phyloP scores from a whole-genome alignment of 1,140 invertebrate genomes.

The Panagrolaimus sp. region DNA sequence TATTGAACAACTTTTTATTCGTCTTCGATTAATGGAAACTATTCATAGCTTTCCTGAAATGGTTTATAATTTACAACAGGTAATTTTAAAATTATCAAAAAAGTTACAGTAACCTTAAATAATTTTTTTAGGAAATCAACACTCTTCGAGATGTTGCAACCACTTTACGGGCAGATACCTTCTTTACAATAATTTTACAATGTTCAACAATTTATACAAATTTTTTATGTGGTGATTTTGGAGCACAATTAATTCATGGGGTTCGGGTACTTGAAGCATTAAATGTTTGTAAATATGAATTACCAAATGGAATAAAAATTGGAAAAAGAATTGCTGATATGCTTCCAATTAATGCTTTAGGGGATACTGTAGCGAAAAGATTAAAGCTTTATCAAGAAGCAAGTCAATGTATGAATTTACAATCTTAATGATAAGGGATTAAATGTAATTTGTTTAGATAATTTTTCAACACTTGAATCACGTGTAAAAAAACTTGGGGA shows the following conservation, averaged over 20 bases:
- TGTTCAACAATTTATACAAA: conserved; percentile 16
- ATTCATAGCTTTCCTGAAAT: conserved; percentile 6
- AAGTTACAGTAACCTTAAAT: too few relatives aligned
- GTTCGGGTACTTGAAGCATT: conserved; percentile 3
- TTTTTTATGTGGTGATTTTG: conserved; percentile 15
- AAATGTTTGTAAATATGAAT: conserved; percentile 7
- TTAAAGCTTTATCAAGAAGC: conserved; percentile 13
- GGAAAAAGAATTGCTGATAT: conserved; percentile 4
- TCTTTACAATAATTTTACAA: conserved; percentile 11
- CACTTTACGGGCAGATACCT: neutral
- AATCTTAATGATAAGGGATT: neutral
- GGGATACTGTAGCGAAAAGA: conserved; percentile 6
- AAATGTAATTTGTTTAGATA: conserved; percentile 1
- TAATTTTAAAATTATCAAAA: too few relatives aligned
- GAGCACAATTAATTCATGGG: conserved; percentile 7
- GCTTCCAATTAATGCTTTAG: conserved; percentile 8
- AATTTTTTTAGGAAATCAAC: neutral
- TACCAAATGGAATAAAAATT: neutral
- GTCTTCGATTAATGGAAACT: conserved; percentile 5
- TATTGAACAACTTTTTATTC: conserved; percentile 12
- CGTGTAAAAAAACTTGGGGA: conserved; percentile 5
- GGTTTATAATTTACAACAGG: conserved; percentile 13
- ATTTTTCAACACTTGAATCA: conserved; percentile 10
- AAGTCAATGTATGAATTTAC: conserved; percentile 1
- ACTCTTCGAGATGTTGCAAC: conserved; percentile 2